Conservation (phyloP, 1,140 invertebrate species). For the Pogonus chalceus region DNA sequence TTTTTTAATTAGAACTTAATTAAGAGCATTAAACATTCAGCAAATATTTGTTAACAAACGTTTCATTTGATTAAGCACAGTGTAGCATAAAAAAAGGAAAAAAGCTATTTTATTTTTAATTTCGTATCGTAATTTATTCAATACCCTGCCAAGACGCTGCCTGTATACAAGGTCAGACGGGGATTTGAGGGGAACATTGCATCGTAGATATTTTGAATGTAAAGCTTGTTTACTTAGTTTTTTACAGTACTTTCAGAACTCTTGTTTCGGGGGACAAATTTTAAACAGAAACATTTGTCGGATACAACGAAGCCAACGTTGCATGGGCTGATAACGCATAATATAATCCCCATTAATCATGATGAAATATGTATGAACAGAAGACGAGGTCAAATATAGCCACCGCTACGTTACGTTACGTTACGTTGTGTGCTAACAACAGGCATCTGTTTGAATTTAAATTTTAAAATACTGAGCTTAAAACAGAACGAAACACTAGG, state of each 20-base stretch:
- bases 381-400: background rate
- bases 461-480: background rate
- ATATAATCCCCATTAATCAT: slow-evolving; percentile 6
- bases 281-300: background rate
- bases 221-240: background rate
- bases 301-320: background rate
- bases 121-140: too few relatives aligned
- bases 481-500: too few relatives aligned
- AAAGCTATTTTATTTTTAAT: too few relatives aligned
- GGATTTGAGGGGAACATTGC: too few relatives aligned
- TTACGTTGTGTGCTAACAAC: slow-evolving; percentile 7
- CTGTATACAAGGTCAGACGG: too few relatives aligned
- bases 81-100: too few relatives aligned
- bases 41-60: too few relatives aligned
- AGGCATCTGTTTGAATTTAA: slow-evolving; percentile 1
- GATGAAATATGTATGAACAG: slow-evolving; percentile 4
- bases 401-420: too few relatives aligned
- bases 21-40: too few relatives aligned
- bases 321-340: background rate
- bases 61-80: too few relatives aligned
- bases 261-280: background rate
- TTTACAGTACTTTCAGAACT: background rate
- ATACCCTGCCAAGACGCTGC: too few relatives aligned
- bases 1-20: too few relatives aligned
- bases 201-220: background rate